Evolutionary conservation across 2,797 vertebrate species (phyloP).

Genomic region (Anabacerthia variegaticeps): DNA sequence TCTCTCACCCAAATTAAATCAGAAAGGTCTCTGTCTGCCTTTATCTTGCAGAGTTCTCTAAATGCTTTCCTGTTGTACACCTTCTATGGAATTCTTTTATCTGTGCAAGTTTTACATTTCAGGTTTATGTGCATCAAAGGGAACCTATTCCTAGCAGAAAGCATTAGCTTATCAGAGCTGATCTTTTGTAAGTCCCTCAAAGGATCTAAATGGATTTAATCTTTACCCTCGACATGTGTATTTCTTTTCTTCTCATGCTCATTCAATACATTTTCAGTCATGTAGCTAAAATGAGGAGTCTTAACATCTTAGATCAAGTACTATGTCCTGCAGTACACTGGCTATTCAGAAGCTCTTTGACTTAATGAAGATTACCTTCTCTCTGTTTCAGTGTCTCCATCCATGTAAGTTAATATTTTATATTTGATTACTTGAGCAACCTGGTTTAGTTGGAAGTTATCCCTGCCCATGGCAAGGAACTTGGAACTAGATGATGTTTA

Average conservation of each 20-base stretch:
- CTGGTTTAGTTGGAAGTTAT: not conserved
- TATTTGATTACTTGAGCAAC: not conserved
- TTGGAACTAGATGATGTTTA: not conserved
- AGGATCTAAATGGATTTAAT: slow-evolving; percentile 8
- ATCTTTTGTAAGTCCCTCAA: not conserved
- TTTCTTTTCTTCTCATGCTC: not conserved
- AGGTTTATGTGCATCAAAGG: slow-evolving; percentile 23
- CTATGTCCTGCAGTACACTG: not conserved
- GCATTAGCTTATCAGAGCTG: not conserved
- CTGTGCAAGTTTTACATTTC: slow-evolving; percentile 6
- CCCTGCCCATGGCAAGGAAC: not conserved
- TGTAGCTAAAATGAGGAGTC: not conserved
- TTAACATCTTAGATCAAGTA: not conserved
- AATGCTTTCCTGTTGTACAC: not conserved
- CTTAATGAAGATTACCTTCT: not conserved
- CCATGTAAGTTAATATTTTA: not conserved
- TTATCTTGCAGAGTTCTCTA: not conserved
- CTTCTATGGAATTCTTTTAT: slow-evolving; percentile 20
- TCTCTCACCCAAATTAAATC: slow-evolving; percentile 12
- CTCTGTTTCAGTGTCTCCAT: not conserved
- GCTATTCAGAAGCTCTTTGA: not conserved
- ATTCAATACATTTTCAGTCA: not conserved
- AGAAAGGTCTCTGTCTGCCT: not conserved
- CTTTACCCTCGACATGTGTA: not conserved
- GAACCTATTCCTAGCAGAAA: not conserved